phyloP scores from a whole-genome alignment of 1,140 invertebrate genomes.

The Venustaconcha ellipsiformis region DNA sequence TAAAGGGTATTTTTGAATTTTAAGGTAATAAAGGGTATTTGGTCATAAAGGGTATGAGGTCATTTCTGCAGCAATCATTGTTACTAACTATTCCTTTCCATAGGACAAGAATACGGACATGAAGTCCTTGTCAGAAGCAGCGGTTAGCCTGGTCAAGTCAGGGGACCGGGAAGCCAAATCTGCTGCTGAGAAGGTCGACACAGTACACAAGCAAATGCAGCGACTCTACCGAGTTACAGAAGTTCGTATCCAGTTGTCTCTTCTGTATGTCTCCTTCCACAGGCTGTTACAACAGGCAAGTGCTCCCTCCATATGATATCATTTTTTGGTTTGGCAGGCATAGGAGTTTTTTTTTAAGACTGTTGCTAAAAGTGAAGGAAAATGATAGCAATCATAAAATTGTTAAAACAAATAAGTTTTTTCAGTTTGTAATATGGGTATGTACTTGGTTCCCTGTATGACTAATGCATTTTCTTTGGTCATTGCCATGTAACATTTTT shows the following conservation, averaged over 20 bases:
- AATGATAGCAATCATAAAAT: too few species aligned
- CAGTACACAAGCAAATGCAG: slow-evolving; percentile 73
- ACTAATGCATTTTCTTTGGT: too few species aligned
- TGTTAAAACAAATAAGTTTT: too few species aligned
- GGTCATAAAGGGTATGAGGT: too few species aligned
- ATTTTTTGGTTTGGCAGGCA: neutral
- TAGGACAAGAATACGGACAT: slow-evolving; percentile 79
- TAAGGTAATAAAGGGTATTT: too few species aligned
- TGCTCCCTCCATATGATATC: neutral
- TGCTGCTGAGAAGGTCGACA: slow-evolving; percentile 62
- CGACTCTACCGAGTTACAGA: slow-evolving; percentile 76
- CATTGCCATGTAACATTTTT: too few species aligned
- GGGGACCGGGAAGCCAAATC: slow-evolving; percentile 77
- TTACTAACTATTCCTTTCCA: slow-evolving; percentile 44
- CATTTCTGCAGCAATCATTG: too few species aligned
- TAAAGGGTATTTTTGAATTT: too few species aligned
- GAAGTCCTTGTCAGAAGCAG: slow-evolving; percentile 75
- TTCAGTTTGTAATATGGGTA: too few species aligned
- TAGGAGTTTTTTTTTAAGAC: too few species aligned
- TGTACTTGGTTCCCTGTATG: too few species aligned
- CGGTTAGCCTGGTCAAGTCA: slow-evolving; percentile 77
- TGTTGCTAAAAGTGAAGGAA: too few species aligned
- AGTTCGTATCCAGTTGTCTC: slow-evolving; percentile 74
- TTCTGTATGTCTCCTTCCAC: slow-evolving; percentile 82
- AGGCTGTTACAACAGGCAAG: slow-evolving; percentile 75